Percentiles rank a stretch among this genome's conserved stretches.
These are phyloP conservation scores for Corythaixoides concolor DNA, from an alignment of 2,113 vertebrate genomes.

Conservation along the genomic window DNA sequence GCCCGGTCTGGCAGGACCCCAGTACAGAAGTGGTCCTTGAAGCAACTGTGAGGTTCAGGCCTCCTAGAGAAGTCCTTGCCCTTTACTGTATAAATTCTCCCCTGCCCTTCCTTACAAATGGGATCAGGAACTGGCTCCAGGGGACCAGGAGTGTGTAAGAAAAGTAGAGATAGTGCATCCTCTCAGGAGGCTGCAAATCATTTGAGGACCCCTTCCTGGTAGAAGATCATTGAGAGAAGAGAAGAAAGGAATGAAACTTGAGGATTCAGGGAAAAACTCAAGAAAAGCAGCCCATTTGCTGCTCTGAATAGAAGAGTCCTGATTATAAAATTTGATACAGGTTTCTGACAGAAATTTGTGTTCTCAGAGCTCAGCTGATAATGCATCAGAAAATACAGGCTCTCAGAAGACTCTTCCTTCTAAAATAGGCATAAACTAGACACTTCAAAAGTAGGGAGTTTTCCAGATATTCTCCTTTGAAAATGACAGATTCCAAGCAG, in stretches of 20 bases:
- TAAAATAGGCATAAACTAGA: background rate
- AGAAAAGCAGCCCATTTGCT: background rate
- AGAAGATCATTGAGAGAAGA: background rate
- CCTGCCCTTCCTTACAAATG: background rate
- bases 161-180: background rate
- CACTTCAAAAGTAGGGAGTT: background rate
- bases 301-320: background rate
- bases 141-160: background rate
- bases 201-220: background rate
- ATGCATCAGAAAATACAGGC: background rate
- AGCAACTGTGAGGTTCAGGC: background rate
- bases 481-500: background rate
- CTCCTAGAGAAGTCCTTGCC: background rate
- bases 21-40: background rate
- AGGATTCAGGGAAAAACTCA: background rate
- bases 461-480: background rate
- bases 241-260: background rate
- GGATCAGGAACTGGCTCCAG: background rate
- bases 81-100: background rate
- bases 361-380: background rate
- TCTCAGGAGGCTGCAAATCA: background rate
- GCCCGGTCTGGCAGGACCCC: fast-evolving
- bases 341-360: background rate
- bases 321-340: background rate
- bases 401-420: background rate